Evolutionary conservation across 2,888 invertebrate species (phyloP), one percentile per base, ranked within the genome.

Genomic region (Hecatera dysodea): DNA sequence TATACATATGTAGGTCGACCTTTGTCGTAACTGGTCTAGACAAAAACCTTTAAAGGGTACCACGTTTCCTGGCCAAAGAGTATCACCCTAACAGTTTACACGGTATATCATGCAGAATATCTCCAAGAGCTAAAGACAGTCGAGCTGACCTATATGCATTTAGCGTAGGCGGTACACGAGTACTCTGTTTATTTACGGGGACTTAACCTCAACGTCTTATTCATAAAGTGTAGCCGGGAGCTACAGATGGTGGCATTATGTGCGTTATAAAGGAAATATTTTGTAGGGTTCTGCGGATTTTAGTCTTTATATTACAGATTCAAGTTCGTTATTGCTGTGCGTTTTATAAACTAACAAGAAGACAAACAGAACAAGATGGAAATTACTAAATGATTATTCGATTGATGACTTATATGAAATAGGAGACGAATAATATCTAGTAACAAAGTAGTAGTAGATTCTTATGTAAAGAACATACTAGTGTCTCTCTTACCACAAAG

Each of bases 181-280:
- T 42, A 11, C n/a, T 17, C 22, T 74, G 44, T 67, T 77, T 80
- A 77, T 74, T 80, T 80, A 61, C 48, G 48, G 48, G 48, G 46
- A 66, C 48, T 48, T 72, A 72, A 39, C 46, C 42, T 67, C 42
- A 52, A 24, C 67, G 29, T 74, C 60, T 61, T 60, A 60, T 59
- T 63, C 67, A 63, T 56, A 73, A 78, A 78, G 65, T 64, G 59
- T 74, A 64, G 63, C 67, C 55, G 8, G 29, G 36, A 55, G 74
- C 62, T 48, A 77, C 50, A 69, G 29, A 62, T 62, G 44, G 39
- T 42, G 29, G 33, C 15, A 50, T 55, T 39, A 60, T 39, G 46
- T 29, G 24, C 29, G 42, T 44, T 48, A 5, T 50, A 44, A 44
- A 48, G 22, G 12, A 75, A 50, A 65, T 48, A 44, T 74, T 75